Evolutionary conservation across 2,113 vertebrate genomes (phyloP).

Genomic region (Brienomyrus longianalis): DNA sequence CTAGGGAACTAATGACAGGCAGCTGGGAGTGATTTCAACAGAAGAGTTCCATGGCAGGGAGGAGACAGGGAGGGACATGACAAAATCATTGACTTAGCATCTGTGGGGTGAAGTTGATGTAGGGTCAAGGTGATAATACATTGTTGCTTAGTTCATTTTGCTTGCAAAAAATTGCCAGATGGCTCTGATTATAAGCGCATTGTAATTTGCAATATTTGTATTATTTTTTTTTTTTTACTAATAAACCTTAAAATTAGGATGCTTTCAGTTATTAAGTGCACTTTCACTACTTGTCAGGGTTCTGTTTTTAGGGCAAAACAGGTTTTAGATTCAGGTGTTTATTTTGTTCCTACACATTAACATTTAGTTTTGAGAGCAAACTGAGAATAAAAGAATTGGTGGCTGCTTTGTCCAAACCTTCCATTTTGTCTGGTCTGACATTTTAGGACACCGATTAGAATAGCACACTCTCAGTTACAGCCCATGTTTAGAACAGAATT

Average conservation of each 20-base stretch:
- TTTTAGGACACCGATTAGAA: not conserved
- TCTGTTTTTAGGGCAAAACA: not conserved
- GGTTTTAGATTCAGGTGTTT: not conserved
- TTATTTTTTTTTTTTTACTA: not conserved
- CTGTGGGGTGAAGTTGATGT: not conserved
- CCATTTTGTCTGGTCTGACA: not conserved
- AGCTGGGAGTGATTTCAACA: not conserved
- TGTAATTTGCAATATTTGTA: not conserved
- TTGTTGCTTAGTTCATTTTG: not conserved
- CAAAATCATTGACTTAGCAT: not conserved
- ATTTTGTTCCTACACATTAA: not conserved
- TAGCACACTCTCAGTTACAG: no score
- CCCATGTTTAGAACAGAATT: not conserved
- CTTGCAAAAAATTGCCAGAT: not conserved
- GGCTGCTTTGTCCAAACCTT: not conserved
- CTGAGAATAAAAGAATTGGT: not conserved
- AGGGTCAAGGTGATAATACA: not conserved
- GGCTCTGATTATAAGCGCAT: not conserved
- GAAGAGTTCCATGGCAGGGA: not conserved
- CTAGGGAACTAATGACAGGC: not conserved
- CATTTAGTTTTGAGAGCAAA: not conserved
- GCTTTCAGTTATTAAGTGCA: not conserved
- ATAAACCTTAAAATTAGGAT: not conserved
- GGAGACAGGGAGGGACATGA: not conserved
- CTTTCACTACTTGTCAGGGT: not conserved